These are phyloP conservation scores for Gallinago media DNA, from an alignment of 2,113 vertebrate species.

Conservation along the genomic window DNA sequence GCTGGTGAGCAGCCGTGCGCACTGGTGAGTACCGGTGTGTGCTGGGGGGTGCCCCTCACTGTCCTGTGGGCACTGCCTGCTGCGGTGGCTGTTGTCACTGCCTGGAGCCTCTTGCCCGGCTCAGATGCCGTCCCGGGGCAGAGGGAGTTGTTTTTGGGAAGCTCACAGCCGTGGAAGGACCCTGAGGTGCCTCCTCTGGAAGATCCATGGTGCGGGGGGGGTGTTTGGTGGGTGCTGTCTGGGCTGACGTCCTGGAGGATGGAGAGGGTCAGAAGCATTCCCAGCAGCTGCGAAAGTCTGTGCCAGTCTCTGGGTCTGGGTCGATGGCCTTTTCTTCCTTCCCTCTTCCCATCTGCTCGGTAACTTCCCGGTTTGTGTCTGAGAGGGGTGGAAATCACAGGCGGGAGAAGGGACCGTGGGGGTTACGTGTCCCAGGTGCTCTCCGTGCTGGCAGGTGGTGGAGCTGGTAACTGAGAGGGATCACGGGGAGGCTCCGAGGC, in stretches of 20 bases:
- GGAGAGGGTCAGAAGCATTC: neutral
- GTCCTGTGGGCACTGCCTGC: neutral
- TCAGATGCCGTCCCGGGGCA: rapidly evolving
- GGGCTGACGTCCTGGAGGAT: rapidly evolving
- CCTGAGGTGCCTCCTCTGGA: neutral
- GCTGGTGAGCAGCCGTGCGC: too few relatives aligned
- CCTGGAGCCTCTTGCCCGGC: rapidly evolving
- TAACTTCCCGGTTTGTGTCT: neutral
- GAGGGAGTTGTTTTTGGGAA: neutral
- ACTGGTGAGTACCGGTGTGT: neutral
- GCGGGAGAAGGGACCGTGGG: neutral
- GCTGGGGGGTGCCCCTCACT: rapidly evolving
- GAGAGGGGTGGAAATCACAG: neutral
- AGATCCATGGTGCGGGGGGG: rapidly evolving
- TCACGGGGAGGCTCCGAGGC: rapidly evolving
- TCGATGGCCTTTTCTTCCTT: neutral
- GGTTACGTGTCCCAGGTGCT: neutral
- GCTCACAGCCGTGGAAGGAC: rapidly evolving
- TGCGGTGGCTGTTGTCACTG: neutral
- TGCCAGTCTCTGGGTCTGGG: neutral
- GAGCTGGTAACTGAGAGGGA: rapidly evolving
- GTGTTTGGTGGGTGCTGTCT: neutral
- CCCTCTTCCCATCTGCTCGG: neutral
- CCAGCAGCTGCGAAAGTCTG: neutral
- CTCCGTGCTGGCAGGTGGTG: neutral